Evolutionary conservation across 2,113 vertebrate species (phyloP), one percentile per base, ranked within the genome.

Genomic region (Lophura nycthemera): DNA sequence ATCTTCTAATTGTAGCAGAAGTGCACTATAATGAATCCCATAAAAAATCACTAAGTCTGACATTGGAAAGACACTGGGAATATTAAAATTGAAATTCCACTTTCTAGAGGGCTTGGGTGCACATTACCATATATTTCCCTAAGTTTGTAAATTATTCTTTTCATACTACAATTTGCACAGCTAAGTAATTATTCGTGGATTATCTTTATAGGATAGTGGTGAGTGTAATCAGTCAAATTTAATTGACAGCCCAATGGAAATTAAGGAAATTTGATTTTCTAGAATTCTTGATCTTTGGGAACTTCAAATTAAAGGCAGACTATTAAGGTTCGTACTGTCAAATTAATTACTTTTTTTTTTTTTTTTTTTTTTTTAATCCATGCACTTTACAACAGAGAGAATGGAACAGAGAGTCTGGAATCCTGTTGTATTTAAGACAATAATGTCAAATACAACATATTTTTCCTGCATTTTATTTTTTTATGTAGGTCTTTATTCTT

Each of bases 201-300:
- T 95, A 95, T 92, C 92, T 91, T 89, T 91, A 75, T 74, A 91
- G 64, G 75, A 75, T 85, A 89, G 93, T 5, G 8, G 78, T 75
- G 71, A 92, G 30, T 29, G 38, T 83, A 96, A 97, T 97, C 84
- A 93, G 92, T 97, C 94, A 97, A 91, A 94, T 95, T 95, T 97
- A 97, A 97, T 95, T 96, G 96, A 94, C 95, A 97, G 81, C 61
- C 59, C 61, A 83, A n/a, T 88, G 78, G 75, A 96, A 96, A 70
- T 86, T 88, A 74, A 95, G 66, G 42, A 92, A 54, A 83, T 95
- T 86, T 92, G 90, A 95, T 96, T 88, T 96, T 90, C 72, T 77
- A 42, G 69, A 91, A 45, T 89, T 96, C 24, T 74, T 70, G 92
- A 83, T 94, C 89, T 95, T 92, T 73, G 45, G 48, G 75, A 89